A percentile compares a stretch with the other conserved stretches of the same genome.
Evolutionary conservation across 2,113 vertebrate species (phyloP).

Genomic region (Illadopsis cleaveri): DNA sequence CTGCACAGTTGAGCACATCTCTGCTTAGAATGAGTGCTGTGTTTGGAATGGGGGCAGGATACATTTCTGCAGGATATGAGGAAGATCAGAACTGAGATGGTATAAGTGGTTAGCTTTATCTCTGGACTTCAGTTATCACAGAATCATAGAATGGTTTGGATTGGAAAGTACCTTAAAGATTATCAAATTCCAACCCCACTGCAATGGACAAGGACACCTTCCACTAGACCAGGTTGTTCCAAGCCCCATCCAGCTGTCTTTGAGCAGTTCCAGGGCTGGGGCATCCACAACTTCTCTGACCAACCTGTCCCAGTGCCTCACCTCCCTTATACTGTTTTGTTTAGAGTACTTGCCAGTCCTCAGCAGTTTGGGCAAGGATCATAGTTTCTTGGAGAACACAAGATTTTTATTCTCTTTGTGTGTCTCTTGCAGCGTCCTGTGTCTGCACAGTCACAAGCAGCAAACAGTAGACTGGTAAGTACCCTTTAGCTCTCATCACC

Average conservation of each 20-base stretch:
- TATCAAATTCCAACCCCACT: background rate
- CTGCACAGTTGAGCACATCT: background rate
- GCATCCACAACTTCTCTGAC: background rate
- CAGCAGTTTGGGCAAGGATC: background rate
- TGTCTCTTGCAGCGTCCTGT: constrained; percentile 74
- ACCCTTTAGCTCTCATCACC: background rate
- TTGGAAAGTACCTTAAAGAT: background rate
- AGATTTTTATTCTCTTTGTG: constrained; percentile 59
- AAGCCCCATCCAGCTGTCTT: background rate
- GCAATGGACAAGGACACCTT: background rate
- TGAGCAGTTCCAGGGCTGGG: background rate
- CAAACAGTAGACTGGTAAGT: constrained; percentile 73
- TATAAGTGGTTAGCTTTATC: background rate
- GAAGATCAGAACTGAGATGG: background rate
- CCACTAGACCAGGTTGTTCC: background rate
- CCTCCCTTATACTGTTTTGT: background rate
- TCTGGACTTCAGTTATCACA: background rate
- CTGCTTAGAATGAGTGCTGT: background rate
- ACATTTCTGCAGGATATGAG: background rate
- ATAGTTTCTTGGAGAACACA: background rate
- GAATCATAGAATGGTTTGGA: background rate
- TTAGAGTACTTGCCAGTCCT: background rate
- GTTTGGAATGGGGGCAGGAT: background rate
- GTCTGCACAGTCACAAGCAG: constrained; percentile 69
- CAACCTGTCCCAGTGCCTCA: background rate